Conservation (phyloP, 35 echinoderm and acorn worm genomes). For the Ptychodera flava region DNA sequence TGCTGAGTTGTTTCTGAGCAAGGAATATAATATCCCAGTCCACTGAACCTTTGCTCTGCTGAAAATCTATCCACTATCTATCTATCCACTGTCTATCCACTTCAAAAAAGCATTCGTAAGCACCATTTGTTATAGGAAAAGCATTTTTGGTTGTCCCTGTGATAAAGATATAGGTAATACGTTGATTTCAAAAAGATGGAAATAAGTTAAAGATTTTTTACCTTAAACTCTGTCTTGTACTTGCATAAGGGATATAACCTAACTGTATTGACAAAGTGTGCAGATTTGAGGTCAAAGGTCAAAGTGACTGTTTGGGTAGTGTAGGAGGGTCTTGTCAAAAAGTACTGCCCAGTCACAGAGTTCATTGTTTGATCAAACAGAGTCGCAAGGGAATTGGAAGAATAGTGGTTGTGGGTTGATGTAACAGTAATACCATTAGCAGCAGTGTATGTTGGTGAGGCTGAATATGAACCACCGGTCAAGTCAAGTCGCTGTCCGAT, state of each 20-base stretch:
- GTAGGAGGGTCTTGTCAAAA: neutral
- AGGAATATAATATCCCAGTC: too few relatives aligned
- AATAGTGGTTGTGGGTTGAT: slow-evolving; percentile 14
- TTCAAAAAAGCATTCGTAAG: too few relatives aligned
- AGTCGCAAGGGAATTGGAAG: slow-evolving; percentile 40
- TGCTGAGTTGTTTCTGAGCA: too few relatives aligned
- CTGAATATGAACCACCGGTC: slow-evolving; percentile 4
- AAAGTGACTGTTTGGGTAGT: slow-evolving; percentile 3
- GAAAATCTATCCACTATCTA: too few relatives aligned
- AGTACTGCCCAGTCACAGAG: slow-evolving; percentile 19
- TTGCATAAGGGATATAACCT: slow-evolving; percentile 56
- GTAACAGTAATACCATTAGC: slow-evolving; percentile 40
- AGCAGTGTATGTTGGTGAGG: slow-evolving; percentile 30
- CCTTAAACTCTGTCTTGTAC: slow-evolving; percentile 50
- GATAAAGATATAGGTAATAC: too few relatives aligned
- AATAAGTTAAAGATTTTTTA: too few relatives aligned
- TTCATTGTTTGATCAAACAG: slow-evolving; percentile 78
- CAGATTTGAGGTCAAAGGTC: slow-evolving; percentile 39
- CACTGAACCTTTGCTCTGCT: too few relatives aligned
- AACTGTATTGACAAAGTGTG: slow-evolving; percentile 67
- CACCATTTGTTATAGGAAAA: too few relatives aligned
- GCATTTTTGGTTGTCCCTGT: too few relatives aligned
- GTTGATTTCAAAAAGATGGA: too few relatives aligned
- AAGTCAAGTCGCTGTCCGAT: slow-evolving; percentile 55
- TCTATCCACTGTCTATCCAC: too few relatives aligned